Base-by-base conservation (phyloP, 2,113 vertebrate genomes). In the Otus sunia region DNA sequence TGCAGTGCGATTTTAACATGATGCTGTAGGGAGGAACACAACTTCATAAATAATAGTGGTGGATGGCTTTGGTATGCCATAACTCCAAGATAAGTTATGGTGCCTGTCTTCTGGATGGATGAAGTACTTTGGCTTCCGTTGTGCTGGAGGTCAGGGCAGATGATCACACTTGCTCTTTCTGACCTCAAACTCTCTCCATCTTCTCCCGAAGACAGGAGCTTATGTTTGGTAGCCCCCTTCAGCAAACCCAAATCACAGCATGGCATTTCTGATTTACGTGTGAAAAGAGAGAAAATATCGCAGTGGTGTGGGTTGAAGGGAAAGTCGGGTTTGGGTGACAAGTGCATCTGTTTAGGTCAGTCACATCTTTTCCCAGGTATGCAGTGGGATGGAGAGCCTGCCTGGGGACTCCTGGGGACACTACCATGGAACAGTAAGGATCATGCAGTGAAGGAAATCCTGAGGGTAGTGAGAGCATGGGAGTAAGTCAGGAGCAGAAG, bases 211-310 rank as follows among this genome's bases (percentile, higher is more conserved):
- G 80, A 66, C 43, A 52, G 36, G 26, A 93, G 47, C 53, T 87
- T 84, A 39, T 0, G 0, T 49, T 73, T 2, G 0, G 39, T 19
- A 60, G 58, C 22, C 10, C 45, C 41, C 8, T 52, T 47, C 41
- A 66, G 34, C 37, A 52, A 86, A 37, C 13, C 23, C 78, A 69
- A 68, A 73, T 69, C 27, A 22, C 58, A 10, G n/a, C 1, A 2
- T 19, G 58, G 25, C 36, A 64, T 75, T 94, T 93, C 80, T 81
- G 68, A 89, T 91, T 91, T 85, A 64, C 25, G 5, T 6, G 47
- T 55, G 50, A 52, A 81, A 88, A 21, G 29, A 72, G 30, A 53
- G 41, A 43, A 67, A 79, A 74, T 37, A 47, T 34, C 30, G 37
- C 1, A 0, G 53, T 3, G 30, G 15, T 29, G 52, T 1, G 2